Evolutionary conservation across 1,140 invertebrate genomes (phyloP).

Genomic region (Zaprionus ornatus): DNA sequence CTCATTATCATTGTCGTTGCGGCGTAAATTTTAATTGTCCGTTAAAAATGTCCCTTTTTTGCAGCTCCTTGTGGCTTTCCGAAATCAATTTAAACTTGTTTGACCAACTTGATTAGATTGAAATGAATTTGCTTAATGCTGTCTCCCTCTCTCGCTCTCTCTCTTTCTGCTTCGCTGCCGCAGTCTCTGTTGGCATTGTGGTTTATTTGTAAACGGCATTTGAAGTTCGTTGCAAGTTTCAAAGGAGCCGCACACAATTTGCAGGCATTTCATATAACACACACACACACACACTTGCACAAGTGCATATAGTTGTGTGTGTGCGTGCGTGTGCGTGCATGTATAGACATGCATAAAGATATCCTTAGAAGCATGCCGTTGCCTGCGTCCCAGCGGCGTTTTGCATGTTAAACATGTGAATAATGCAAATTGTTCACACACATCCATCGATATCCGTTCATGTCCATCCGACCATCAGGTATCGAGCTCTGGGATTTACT

Average conservation of each 20-base stretch:
- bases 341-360: constrained; percentile 19
- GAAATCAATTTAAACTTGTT: constrained; percentile 81
- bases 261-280: constrained; percentile 25
- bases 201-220: constrained; percentile 32
- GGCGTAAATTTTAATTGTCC: constrained; percentile 81
- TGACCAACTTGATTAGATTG: constrained; percentile 79
- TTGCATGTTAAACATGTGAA: constrained; percentile 80
- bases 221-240: constrained; percentile 32
- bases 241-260: constrained; percentile 45
- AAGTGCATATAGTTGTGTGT: background rate
- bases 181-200: constrained; percentile 9
- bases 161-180: background rate
- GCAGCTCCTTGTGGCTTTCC: constrained; percentile 34
- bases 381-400: constrained; percentile 65
- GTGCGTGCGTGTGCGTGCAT: background rate
- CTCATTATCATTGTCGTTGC: constrained; percentile 80
- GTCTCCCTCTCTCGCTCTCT: background rate
- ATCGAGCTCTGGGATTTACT: constrained; percentile 70
- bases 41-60: constrained; percentile 70
- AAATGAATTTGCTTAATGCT: constrained; percentile 77
- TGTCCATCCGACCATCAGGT: constrained; percentile 65
- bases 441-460: constrained; percentile 41
- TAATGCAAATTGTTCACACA: constrained; percentile 76
- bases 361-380: constrained; percentile 26
- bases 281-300: background rate